Percentiles rank a stretch among this genome's conserved stretches.
These are phyloP conservation scores for Capricornis sumatraensis DNA, from an alignment of 2,113 vertebrate genomes.

Conservation along the genomic window DNA sequence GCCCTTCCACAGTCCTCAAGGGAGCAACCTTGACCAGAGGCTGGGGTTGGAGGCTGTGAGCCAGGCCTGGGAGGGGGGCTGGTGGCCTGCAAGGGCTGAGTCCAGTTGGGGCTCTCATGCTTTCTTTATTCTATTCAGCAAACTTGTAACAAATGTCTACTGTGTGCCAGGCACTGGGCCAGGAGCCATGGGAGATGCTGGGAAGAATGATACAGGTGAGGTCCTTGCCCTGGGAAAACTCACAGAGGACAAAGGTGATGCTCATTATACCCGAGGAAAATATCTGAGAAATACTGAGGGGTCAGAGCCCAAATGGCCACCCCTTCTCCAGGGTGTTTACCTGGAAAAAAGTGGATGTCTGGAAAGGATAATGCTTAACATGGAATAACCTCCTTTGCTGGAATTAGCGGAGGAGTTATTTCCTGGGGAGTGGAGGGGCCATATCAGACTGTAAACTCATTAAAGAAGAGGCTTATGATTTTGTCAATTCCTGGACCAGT, in stretches of 20 bases:
- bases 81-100: neutral
- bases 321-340: neutral
- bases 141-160: neutral
- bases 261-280: neutral
- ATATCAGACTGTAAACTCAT: constrained; percentile 44
- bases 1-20: neutral
- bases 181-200: neutral
- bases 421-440: neutral
- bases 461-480: neutral
- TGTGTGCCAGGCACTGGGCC: neutral
- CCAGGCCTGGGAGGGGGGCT: neutral
- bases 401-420: constrained; percentile 40
- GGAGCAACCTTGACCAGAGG: neutral
- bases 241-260: neutral
- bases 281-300: neutral
- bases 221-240: neutral
- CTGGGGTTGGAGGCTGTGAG: neutral
- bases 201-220: constrained; percentile 10
- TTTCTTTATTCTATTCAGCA: neutral
- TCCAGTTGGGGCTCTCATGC: neutral
- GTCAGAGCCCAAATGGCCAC: neutral
- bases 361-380: constrained; percentile 29
- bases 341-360: constrained; percentile 25
- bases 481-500: neutral
- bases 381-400: constrained; percentile 17